Evolutionary conservation across 1,140 invertebrate species (phyloP).

Genomic region (Sarcophaga peregrina): DNA sequence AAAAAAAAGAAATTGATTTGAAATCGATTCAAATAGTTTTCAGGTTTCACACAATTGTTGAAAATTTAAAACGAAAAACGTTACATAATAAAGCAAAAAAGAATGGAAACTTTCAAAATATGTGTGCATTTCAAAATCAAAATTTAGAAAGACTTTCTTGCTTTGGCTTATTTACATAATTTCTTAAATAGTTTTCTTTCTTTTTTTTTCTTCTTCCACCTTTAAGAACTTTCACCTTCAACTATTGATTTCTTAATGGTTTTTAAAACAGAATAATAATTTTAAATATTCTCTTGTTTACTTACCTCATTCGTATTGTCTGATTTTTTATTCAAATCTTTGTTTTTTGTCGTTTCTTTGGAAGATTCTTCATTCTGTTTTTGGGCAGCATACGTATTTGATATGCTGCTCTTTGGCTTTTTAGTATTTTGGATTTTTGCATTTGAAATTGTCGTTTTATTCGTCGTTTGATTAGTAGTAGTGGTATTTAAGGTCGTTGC

Average conservation of each 20-base stretch:
- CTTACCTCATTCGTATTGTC: constrained; percentile 65
- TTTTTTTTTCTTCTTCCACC: too few species aligned
- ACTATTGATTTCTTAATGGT: background rate
- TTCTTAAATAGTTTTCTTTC: background rate
- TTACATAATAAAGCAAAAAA: too few species aligned
- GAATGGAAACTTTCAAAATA: too few species aligned
- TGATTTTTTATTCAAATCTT: constrained; percentile 47
- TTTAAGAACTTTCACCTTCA: constrained; percentile 2
- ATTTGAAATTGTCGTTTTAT: constrained; percentile 45
- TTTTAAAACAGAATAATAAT: constrained; percentile 11
- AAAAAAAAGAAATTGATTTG: background rate
- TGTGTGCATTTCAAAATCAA: too few species aligned
- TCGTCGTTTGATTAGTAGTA: constrained; percentile 45
- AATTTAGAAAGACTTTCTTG: too few species aligned
- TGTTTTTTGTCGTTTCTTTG: constrained; percentile 37
- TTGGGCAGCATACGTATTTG: background rate
- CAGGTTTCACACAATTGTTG: too few species aligned
- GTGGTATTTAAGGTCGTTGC: constrained; percentile 52
- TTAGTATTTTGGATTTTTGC: constrained; percentile 5
- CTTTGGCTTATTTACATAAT: background rate
- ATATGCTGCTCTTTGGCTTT: constrained; percentile 31
- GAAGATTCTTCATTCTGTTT: constrained; percentile 9
- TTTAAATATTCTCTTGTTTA: constrained; percentile 9
- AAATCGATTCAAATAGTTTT: background rate
- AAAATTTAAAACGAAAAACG: too few species aligned